Percentiles rank a stretch among this genome's conserved stretches.
These are phyloP conservation scores for Loris lydekkerianus DNA, from an alignment of 2,797 vertebrate genomes.

Conservation along the genomic window DNA sequence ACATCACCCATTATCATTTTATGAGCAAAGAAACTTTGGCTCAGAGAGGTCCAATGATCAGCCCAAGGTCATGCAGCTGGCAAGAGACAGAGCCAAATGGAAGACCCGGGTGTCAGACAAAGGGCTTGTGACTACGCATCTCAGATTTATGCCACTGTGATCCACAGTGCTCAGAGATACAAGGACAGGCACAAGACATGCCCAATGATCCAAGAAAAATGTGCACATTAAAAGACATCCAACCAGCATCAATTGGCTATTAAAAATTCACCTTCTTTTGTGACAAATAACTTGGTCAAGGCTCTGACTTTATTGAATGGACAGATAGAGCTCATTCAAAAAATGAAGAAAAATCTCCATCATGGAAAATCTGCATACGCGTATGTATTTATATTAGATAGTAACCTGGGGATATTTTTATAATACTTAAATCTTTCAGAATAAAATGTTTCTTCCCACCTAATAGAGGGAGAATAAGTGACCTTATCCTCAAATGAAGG, in stretches of 20 bases:
- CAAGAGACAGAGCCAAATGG: slow-evolving; percentile 44
- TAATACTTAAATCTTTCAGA: slow-evolving; percentile 6
- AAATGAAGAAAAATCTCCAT: slow-evolving; percentile 20
- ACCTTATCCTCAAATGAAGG: background rate
- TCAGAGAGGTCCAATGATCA: slow-evolving; percentile 53
- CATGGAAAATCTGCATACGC: background rate
- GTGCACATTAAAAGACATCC: slow-evolving; percentile 80
- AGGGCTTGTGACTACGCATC: slow-evolving; percentile 23
- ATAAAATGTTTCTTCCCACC: background rate
- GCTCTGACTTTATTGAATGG: slow-evolving; percentile 58
- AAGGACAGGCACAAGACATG: slow-evolving; percentile 49
- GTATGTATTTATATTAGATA: background rate
- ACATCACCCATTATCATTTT: slow-evolving; percentile 60
- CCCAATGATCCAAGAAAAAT: slow-evolving; percentile 30
- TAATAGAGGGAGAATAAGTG: background rate
- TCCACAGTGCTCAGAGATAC: slow-evolving; percentile 40
- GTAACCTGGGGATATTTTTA: background rate
- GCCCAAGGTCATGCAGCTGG: slow-evolving; percentile 62
- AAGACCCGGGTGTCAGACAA: slow-evolving; percentile 56
- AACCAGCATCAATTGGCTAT: slow-evolving; percentile 69
- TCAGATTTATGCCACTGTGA: slow-evolving; percentile 12
- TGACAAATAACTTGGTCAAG: slow-evolving; percentile 72
- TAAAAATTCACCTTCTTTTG: slow-evolving; percentile 76
- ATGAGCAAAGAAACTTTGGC: slow-evolving; percentile 60
- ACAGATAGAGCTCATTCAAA: background rate